Conservation (phyloP, 2,888 invertebrate genomes). For the Eupithecia vulgata region DNA sequence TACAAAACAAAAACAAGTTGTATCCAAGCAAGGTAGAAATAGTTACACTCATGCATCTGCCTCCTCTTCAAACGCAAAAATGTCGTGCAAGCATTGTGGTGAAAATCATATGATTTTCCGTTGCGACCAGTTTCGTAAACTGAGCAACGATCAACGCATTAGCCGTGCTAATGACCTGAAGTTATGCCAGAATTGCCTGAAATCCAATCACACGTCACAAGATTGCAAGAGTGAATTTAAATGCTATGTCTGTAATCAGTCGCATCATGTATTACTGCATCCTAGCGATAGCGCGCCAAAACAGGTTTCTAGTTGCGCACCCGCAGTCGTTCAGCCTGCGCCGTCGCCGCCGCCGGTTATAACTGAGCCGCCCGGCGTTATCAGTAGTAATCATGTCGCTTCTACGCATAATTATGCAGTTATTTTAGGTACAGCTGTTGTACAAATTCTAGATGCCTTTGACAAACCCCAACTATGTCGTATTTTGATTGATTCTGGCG, state of each 20-base stretch:
- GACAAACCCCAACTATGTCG: no score
- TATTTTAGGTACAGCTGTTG: no score
- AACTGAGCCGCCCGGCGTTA: not conserved
- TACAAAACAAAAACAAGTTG: no score
- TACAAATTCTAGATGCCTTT: no score
- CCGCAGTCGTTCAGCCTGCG: not conserved
- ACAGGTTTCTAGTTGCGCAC: not conserved
- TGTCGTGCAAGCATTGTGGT: not conserved
- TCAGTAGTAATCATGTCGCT: not conserved
- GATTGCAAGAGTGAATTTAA: conserved; percentile 4
- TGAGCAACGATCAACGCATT: conserved; percentile 1
- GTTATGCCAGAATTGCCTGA: not conserved
- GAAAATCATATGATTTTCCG: not conserved
- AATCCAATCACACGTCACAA: not conserved
- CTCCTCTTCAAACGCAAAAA: not conserved
- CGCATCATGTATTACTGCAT: not conserved
- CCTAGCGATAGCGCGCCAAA: not conserved
- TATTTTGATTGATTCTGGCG: no score
- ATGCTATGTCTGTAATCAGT: no score
- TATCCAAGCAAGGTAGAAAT: no score
- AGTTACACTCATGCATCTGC: not conserved
- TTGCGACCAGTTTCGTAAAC: not conserved
- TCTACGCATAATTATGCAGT: no score
- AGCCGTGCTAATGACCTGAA: not conserved
- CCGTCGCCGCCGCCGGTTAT: not conserved